Conservation (phyloP, 2,888 invertebrate genomes). For the Ennomos quercinarius region DNA sequence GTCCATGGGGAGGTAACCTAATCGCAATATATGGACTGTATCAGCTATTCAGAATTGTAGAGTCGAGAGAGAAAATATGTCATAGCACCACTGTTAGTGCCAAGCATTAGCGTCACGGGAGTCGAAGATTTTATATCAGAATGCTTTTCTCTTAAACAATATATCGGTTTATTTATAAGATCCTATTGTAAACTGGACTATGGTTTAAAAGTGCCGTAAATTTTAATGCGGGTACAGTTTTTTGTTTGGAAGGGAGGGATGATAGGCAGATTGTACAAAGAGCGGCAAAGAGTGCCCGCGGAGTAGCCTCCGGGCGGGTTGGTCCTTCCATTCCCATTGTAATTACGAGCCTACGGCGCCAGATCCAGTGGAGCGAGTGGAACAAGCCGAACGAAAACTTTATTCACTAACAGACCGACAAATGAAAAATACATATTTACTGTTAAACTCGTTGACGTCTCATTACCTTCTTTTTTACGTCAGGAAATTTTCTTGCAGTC, state of each 20-base stretch:
- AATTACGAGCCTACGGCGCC: conserved; percentile 49
- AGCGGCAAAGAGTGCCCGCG: conserved; percentile 38
- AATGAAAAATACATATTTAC: conserved; percentile 12
- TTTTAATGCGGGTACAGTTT: conserved; percentile 4
- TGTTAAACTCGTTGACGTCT: conserved; percentile 1
- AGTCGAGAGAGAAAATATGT: no score
- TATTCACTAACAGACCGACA: conserved; percentile 22
- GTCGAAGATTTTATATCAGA: no score
- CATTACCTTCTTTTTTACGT: background rate
- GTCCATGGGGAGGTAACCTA: no score
- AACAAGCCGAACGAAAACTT: conserved; percentile 45
- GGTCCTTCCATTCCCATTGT: conserved; percentile 52
- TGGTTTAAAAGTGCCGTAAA: background rate
- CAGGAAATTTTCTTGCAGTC: no score
- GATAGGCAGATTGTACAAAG: conserved; percentile 37
- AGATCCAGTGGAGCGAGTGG: conserved; percentile 32
- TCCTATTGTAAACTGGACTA: background rate
- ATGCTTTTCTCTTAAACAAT: no score
- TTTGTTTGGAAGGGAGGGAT: conserved; percentile 3
- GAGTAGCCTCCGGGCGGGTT: conserved; percentile 43
- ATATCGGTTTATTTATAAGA: no score
- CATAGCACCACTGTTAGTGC: no score
- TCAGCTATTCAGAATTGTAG: no score
- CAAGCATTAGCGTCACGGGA: no score
- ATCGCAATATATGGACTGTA: no score